Conservation (phyloP, 2,113 vertebrate genomes). For the Anolis sagrei region DNA sequence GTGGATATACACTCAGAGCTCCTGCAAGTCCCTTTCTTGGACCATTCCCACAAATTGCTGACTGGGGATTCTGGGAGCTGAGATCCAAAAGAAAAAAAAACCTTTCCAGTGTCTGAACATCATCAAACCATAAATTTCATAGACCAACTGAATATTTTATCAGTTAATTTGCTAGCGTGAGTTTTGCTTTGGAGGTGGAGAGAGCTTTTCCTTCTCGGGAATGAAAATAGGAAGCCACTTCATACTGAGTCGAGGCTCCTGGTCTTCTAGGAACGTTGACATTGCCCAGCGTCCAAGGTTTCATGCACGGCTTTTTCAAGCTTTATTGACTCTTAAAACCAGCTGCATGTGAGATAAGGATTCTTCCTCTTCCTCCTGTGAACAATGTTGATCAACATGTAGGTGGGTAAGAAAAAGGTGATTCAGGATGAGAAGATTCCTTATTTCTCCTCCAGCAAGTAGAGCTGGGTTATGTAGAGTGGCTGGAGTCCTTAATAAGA, state of each 20-base stretch:
- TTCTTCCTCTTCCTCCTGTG: background rate
- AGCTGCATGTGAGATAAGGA: background rate
- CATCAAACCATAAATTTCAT: too few species aligned
- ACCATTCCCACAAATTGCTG: too few species aligned
- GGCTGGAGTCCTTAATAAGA: slow-evolving; percentile 28
- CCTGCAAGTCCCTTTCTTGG: too few species aligned
- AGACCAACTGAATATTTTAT: too few species aligned
- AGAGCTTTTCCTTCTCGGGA: background rate
- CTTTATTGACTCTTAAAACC: background rate
- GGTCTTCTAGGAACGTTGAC: background rate
- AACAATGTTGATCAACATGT: background rate
- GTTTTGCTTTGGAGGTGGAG: background rate
- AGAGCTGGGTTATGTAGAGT: slow-evolving; percentile 4
- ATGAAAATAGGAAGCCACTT: background rate
- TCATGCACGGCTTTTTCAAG: background rate
- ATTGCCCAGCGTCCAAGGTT: background rate
- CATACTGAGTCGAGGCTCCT: background rate
- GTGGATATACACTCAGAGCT: too few species aligned
- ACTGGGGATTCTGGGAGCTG: too few species aligned
- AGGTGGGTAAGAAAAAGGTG: too few species aligned
- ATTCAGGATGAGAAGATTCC: background rate
- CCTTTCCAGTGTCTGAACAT: too few species aligned
- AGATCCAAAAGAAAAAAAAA: too few species aligned
- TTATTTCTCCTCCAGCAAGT: slow-evolving; percentile 25
- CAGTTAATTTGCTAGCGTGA: too few species aligned